A percentile compares a stretch with the other conserved stretches of the same genome.
phyloP scores from a whole-genome alignment of 2,888 invertebrate species.

The Ophion obscuratus region DNA sequence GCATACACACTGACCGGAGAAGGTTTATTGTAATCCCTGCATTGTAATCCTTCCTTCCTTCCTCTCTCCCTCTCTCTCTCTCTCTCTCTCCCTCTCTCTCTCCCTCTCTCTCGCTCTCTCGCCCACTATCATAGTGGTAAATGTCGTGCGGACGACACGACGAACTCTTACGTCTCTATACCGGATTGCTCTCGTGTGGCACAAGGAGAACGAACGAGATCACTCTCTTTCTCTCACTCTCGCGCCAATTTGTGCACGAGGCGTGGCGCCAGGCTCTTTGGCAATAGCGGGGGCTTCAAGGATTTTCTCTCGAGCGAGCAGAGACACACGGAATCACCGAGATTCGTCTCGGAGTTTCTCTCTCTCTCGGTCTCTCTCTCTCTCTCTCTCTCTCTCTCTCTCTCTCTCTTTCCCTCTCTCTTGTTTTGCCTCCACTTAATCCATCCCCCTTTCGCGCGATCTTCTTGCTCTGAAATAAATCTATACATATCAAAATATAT shows the following conservation, averaged over 20 bases:
- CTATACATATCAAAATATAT: too few relatives aligned
- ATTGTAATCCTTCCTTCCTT: neutral
- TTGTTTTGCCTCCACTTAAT: neutral
- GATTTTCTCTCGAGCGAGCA: constrained; percentile 12
- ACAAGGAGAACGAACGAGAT: constrained; percentile 40
- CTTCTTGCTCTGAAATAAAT: too few relatives aligned
- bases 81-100: neutral
- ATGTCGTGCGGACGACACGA: constrained; percentile 57
- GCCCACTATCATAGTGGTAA: constrained; percentile 58
- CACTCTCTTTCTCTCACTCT: constrained; percentile 16
- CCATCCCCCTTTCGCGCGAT: too few relatives aligned
- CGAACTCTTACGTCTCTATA: constrained; percentile 59
- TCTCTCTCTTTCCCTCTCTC: neutral
- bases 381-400: too few relatives aligned
- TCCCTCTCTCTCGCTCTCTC: constrained; percentile 11
- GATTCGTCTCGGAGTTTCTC: neutral
- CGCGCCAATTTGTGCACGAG: constrained; percentile 62
- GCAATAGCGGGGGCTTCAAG: constrained; percentile 63
- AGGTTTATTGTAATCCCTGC: constrained; percentile 55
- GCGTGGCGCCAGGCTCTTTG: constrained; percentile 60
- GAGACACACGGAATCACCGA: neutral
- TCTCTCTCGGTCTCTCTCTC: too few relatives aligned
- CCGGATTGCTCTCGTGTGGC: constrained; percentile 13
- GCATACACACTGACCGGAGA: constrained; percentile 21
- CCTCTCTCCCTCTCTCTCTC: neutral